Base-by-base conservation (phyloP, 2,888 invertebrate species). In the Galeopsomyia nigrocyanea region DNA sequence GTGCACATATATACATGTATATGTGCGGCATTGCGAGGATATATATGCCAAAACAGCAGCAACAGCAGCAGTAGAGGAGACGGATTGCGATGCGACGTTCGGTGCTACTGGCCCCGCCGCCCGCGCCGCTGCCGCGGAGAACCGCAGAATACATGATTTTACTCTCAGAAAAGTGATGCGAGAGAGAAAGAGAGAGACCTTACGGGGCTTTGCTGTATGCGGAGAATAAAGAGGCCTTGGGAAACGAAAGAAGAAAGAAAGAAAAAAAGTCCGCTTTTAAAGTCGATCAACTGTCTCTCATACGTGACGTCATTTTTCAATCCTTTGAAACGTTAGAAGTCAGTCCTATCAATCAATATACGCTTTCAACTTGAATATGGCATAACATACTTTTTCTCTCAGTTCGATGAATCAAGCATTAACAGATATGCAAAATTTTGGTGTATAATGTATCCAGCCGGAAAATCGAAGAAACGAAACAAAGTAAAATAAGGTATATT, bases 61-160 rank as follows among this genome's bases (percentile, higher is more conserved):
- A 39, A 39, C 39, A 3, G 31, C 31, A n/a, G n/a, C n/a, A n/a
- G n/a, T n/a, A n/a, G 13, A 39, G 39, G 74, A 78, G 78, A 79
- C 79, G 80, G 79, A 78, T 78, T 77, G 78, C 73, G 76, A 75
- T 75, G 64, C 22, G 68, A 64, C 47, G 16, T 16, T 19, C 17
- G 14, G n/a, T 66, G 50, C n/a, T 49, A 66, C 79, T 75, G 79
- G 79, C 79, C 22, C 79, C 5, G 26, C 26, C 79, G 78, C 78
- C n/a, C n/a, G n/a, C n/a, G n/a, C n/a, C n/a, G n/a, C n/a, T 26
- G 26, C 26, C 79, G 78, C 78, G 79, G 78, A 78, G 80, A 78
- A 79, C 79, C 80, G 73, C 77, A 69, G 76, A 79, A 82, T 82
- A 83, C 84, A 85, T 78, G 84, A 79, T 83, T 85, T 85, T 78